Evolutionary conservation across 2,888 invertebrate genomes (phyloP), one percentile per base, ranked within the genome.

Genomic region (Apamea sordens): DNA sequence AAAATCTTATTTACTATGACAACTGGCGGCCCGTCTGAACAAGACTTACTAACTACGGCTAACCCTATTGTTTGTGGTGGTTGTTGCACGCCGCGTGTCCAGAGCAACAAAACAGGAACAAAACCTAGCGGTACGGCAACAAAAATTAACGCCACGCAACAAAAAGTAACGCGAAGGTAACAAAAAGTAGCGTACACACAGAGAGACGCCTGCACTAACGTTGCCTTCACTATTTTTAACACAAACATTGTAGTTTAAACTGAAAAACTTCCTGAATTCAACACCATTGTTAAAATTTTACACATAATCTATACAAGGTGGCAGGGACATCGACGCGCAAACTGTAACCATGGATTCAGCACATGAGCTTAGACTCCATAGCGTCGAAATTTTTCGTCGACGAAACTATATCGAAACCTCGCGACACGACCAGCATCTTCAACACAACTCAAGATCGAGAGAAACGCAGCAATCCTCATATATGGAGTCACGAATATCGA

Each of bases 401-500:
- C n/a, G n/a, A n/a, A n/a, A n/a, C n/a, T 44, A 64, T 47, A 69
- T 65, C 56, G 15, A 61, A 78, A 47, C 2, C n/a, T 15, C 18
- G 53, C 32, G 70, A 64, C 70, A 59, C 11, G 65, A 53, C 44
- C 50, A 47, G 63, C 71, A 65, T 73, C 63, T 63, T 32, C 53
- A 68, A 79, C 50, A 67, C 28, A 74, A 56, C 65, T 13, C 73
- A 76, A 36, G 53, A 71, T 75, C 47, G 67, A 75, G 47, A 18
- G 76, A 64, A 76, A 50, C n/a, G 72, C 65, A 76, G 77, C 86
- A 73, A 78, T 70, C 64, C 41, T 68, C 61, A 47, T 47, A 78
- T 65, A 68, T 76, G 28, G 68, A 84, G 78, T 79, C 86, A 77
- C 78, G 84, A 82, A 86, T 77, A 84, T 80, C 83, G 47, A 82